These are phyloP conservation scores for Pachyrhynchus sulphureomaculatus DNA, from an alignment of 1,140 invertebrate genomes.

Conservation along the genomic window DNA sequence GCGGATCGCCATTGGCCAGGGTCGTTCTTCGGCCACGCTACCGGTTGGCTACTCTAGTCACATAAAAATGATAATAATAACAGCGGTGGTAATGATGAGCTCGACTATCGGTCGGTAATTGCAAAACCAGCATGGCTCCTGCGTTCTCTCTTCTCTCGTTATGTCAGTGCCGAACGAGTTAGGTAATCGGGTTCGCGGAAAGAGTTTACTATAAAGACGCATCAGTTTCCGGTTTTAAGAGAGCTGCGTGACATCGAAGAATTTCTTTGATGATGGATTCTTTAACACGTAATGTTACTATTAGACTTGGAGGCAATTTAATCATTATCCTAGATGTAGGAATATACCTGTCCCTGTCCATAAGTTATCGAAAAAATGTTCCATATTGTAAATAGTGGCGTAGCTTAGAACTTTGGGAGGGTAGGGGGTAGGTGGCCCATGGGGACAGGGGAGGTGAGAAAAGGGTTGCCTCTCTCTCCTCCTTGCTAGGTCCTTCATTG, in stretches of 20 bases:
- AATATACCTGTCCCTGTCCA: no score
- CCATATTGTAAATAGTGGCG: no score
- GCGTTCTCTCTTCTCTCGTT: slow-evolving; percentile 11
- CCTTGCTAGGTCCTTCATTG: no score
- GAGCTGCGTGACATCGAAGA: background rate
- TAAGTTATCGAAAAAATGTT: no score
- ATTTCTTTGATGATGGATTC: background rate
- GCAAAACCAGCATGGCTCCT: slow-evolving; percentile 32
- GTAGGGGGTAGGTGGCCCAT: no score
- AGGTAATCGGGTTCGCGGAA: slow-evolving; percentile 7
- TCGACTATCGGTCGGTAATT: slow-evolving; percentile 24
- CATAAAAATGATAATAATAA: slow-evolving; percentile 33
- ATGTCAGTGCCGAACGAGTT: slow-evolving; percentile 12
- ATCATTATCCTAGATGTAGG: no score
- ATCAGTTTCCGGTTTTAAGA: slow-evolving; percentile 4
- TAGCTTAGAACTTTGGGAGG: no score
- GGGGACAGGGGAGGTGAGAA: no score
- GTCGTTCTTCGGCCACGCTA: slow-evolving; percentile 18
- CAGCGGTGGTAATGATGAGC: slow-evolving; percentile 29
- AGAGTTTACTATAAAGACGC: background rate
- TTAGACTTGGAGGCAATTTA: no score
- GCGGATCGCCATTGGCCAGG: slow-evolving; percentile 20
- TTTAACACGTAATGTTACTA: background rate
- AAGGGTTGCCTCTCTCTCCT: no score
- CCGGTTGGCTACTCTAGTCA: slow-evolving; percentile 26